These are phyloP conservation scores for Trematomus bernacchii DNA, from an alignment of 2,797 vertebrate species.

Conservation along the genomic window DNA sequence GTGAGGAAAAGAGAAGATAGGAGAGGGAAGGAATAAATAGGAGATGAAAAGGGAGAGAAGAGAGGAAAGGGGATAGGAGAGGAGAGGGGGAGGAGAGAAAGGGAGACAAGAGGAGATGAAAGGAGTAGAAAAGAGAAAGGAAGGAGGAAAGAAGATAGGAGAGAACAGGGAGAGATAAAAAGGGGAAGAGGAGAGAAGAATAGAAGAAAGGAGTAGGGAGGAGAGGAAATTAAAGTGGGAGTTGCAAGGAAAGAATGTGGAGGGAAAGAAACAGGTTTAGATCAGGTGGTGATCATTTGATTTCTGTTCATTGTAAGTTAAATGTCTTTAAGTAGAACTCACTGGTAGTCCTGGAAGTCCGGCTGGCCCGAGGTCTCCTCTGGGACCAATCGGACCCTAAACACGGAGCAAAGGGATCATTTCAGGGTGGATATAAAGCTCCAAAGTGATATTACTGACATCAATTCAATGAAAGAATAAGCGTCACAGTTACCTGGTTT, in stretches of 20 bases:
- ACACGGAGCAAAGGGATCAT: slow-evolving; percentile 4
- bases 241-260: too few species aligned
- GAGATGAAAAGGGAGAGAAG: not conserved
- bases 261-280: not conserved
- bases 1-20: not conserved
- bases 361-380: slow-evolving; percentile 91
- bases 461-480: not conserved
- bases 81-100: not conserved
- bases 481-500: slow-evolving; percentile 73
- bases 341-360: slow-evolving; percentile 94
- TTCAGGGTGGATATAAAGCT: not conserved
- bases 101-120: not conserved
- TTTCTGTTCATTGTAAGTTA: not conserved
- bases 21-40: not conserved
- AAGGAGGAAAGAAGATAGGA: not conserved
- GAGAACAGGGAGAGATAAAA: not conserved
- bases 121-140: too few species aligned
- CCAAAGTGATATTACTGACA: not conserved
- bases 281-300: not conserved
- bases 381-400: slow-evolving; percentile 94
- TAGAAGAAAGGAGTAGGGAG: not conserved
- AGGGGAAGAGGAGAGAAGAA: too few species aligned
- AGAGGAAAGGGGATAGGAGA: too few species aligned
- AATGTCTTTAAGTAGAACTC: slow-evolving; percentile 73
- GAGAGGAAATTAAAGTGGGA: not conserved